Evolutionary conservation across 2,888 invertebrate species (phyloP).

Genomic region (Torymus tubicola): DNA sequence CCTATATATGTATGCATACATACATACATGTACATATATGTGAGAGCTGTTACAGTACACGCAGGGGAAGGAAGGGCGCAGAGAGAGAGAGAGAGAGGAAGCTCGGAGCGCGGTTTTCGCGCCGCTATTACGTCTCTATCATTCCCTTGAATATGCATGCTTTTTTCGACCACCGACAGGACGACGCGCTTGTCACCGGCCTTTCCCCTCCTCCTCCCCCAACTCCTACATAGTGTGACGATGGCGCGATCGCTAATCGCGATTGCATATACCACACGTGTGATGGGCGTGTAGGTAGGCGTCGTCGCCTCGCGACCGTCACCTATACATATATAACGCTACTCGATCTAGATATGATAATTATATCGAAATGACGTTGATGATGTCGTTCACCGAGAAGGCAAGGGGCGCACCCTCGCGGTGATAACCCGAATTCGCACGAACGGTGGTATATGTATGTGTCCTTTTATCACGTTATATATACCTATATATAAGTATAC

Average conservation of each 20-base stretch:
- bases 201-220: too few species aligned
- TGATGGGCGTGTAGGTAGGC: not conserved
- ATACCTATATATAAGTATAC: too few species aligned
- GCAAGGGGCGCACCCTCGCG: too few species aligned
- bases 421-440: too few species aligned
- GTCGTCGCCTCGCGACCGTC: not conserved
- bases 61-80: too few species aligned
- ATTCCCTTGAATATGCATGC: constrained; percentile 37
- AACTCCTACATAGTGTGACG: not conserved
- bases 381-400: not conserved
- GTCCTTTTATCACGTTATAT: too few species aligned
- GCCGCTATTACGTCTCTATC: constrained; percentile 32
- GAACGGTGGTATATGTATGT: too few species aligned
- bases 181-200: constrained; percentile 16
- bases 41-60: too few species aligned
- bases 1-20: too few species aligned
- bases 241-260: constrained; percentile 32
- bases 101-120: not conserved
- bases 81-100: too few species aligned
- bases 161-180: not conserved
- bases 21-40: too few species aligned
- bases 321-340: not conserved
- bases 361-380: constrained; percentile 12
- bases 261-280: constrained; percentile 14
- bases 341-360: constrained; percentile 2